phyloP scores from a whole-genome alignment of 1,140 invertebrate genomes.

The Phthorimaea operculella region DNA sequence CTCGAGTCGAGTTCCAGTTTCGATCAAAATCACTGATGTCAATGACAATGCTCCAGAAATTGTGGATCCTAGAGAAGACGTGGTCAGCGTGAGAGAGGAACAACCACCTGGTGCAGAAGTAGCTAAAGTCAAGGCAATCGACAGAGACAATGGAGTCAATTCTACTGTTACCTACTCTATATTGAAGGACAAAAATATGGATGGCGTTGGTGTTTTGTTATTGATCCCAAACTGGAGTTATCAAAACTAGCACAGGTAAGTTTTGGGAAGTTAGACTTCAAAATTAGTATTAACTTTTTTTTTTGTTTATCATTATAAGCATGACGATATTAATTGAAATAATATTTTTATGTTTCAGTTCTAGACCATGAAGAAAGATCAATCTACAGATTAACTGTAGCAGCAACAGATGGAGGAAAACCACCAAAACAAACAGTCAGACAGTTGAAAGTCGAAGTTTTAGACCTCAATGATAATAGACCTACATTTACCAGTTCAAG shows the following conservation, averaged over 20 bases:
- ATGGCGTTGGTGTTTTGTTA: constrained; percentile 87
- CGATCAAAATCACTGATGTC: constrained; percentile 82
- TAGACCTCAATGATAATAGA: constrained; percentile 91
- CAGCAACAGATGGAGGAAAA: constrained; percentile 86
- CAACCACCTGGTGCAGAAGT: constrained; percentile 87
- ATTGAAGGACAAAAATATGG: constrained; percentile 83
- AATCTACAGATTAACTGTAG: constrained; percentile 86
- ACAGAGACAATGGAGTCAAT: constrained; percentile 89
- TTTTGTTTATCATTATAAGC: no score
- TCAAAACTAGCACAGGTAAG: constrained; percentile 80
- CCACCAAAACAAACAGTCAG: constrained; percentile 84
- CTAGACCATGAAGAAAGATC: constrained; percentile 92
- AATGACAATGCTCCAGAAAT: constrained; percentile 94
- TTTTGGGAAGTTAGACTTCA: constrained; percentile 5
- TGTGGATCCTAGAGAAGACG: constrained; percentile 86
- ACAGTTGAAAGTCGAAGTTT: constrained; percentile 84
- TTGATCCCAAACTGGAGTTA: constrained; percentile 88
- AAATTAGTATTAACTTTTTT: no score
- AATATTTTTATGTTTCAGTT: constrained; percentile 54
- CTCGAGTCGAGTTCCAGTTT: constrained; percentile 77
- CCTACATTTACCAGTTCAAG: constrained; percentile 92
- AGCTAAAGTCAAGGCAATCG: constrained; percentile 84
- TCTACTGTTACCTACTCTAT: constrained; percentile 89
- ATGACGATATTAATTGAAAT: no score
- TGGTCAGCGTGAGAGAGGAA: constrained; percentile 88